Evolutionary conservation across 2,888 invertebrate genomes (phyloP), one percentile per base, ranked within the genome.

Genomic region (Trilocha varians): DNA sequence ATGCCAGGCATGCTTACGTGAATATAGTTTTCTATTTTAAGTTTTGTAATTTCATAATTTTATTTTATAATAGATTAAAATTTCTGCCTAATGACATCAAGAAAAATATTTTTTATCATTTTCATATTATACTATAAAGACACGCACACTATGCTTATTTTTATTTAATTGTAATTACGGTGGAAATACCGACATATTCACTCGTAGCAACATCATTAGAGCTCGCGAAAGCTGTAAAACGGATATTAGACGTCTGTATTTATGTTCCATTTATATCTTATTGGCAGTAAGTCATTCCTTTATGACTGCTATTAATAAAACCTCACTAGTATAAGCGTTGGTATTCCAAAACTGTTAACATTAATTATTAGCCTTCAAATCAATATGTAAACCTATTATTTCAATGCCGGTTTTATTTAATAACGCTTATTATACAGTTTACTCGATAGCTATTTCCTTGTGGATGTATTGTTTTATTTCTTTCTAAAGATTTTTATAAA

Each of bases 211-310:
- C 70, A 72, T 67, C 68, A 68, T 63, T 25, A 25, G 8, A 9
- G 72, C 67, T 66, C 65, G 73, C 65, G 66, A 66, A 71, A 65
- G 70, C 65, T 62, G 70, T 75, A 74, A 74, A 75, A 66, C 62
- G 55, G 61, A 59, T 61, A 66, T 74, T 72, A 73, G 3, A 72
- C 63, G 70, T 68, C 72, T 73, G 69, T 73, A 74, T 75, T 72
- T 75, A 71, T 72, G 71, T 71, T 70, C 70, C 59, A 73, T 75
- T 74, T 72, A 75, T 70, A 73, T 70, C 68, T 68, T 74, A 72
- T 70, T 67, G 71, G 25, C 25, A 25, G 25, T 25, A 25, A 25
- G 25, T 25, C 25, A 25, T 25, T 25, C 25, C 66, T 74, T 74
- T 73, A 75, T 68, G 72, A 69, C 66, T 58, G 56, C 65, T 66